phyloP scores from a whole-genome alignment of 2,797 vertebrate genomes.

The Sebastes nivosus region DNA sequence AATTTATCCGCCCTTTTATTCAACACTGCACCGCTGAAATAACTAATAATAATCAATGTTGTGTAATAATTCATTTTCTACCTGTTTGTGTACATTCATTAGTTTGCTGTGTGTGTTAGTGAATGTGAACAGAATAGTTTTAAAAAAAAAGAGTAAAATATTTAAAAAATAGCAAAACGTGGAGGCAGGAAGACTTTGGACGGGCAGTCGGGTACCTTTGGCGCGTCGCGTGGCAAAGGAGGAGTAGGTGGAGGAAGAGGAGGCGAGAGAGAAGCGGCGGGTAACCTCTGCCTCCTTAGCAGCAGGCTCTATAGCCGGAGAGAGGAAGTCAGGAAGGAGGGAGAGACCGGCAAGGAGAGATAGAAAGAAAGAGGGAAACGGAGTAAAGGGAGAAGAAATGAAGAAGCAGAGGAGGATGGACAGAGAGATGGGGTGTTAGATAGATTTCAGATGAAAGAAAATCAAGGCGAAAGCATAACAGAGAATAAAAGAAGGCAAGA shows the following conservation, averaged over 20 bases:
- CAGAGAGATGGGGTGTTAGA: not conserved
- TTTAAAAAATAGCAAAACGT: not conserved
- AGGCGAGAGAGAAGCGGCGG: slow-evolving; percentile 92
- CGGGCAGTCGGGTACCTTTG: slow-evolving; percentile 85
- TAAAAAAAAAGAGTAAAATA: not conserved
- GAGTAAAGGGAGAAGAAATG: not conserved
- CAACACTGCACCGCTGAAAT: not conserved
- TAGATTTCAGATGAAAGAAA: not conserved
- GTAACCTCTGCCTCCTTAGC: slow-evolving; percentile 88
- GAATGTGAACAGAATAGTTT: not conserved
- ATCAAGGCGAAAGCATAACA: not conserved
- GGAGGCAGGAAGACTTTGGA: not conserved
- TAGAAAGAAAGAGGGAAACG: not conserved
- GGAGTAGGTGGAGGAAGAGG: slow-evolving; percentile 77
- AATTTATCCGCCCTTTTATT: not conserved
- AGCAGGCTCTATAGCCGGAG: slow-evolving; percentile 82
- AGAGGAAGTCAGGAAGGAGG: slow-evolving; percentile 6
- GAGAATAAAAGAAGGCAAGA: not conserved
- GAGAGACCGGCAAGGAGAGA: not conserved
- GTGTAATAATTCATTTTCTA: not conserved
- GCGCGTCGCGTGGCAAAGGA: slow-evolving; percentile 83
- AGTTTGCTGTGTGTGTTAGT: not conserved
- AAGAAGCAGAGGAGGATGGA: not conserved
- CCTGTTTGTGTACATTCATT: not conserved
- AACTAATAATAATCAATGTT: not conserved